Base-by-base conservation (phyloP, 2,888 invertebrate genomes). In the Drosophila acutilabella region DNA sequence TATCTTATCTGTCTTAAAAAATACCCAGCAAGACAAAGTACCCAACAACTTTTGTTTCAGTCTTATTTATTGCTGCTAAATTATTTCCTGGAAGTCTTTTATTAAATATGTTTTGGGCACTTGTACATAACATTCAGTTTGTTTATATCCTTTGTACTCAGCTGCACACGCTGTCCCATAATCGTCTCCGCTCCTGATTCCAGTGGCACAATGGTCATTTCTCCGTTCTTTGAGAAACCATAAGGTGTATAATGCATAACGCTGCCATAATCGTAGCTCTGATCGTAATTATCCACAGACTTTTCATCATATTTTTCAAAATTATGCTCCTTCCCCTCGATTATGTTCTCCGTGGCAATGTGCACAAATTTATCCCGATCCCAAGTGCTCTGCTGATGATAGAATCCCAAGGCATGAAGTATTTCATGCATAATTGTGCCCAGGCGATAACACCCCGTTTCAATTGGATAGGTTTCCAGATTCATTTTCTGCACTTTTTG, bases 211-310 rank as follows among this genome's bases (percentile, higher is more conserved):
- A 96, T 95, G 0, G 96, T 96, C 50, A 94, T 94, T 82, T 93
- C 91, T 0, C 94, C 94, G 89, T 96, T 96, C 66, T 89, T 93
- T 0, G 96, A 95, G 91, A 96, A 96, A 0, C 96, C 96, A 38
- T 93, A 94, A 13, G 94, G 93, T 0, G 95, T 95, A 90, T 96
- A 96, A 88, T 96, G 96, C 96, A 96, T 95, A 2, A 96, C 95
- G 74, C 96, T 96, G 74, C 94, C 94, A 90, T 95, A 96, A 90
- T 96, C 96, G 83, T 96, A 96, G 0, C 93, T 91, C 30, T 96
- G 94, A 1, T 95, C 95, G 86, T 93, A 96, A 36, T 94, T 94
- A 47, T 94, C 93, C 0, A 94, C 93, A n/a, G 90, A 92, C n/a
- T 92, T 91, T 30, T 92, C 88, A 8, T 93, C 93, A 0, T 94